phyloP scores from a whole-genome alignment of 2,113 vertebrate genomes.

The Lutjanus erythropterus region DNA sequence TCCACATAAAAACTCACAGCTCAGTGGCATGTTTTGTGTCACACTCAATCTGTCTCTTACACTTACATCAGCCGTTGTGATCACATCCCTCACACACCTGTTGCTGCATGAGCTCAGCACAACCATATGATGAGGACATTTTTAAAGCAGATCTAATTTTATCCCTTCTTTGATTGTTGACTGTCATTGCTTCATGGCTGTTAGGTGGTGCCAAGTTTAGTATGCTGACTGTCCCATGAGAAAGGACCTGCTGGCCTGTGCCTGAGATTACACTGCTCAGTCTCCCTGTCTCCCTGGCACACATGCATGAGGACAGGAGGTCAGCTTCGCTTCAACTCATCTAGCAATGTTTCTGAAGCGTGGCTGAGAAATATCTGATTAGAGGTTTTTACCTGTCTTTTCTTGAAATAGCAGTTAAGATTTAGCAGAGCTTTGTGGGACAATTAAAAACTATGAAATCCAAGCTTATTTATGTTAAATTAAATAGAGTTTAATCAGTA shows the following conservation, averaged over 20 bases:
- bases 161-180: slow-evolving; percentile 74
- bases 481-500: too few relatives aligned
- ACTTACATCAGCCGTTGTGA: slow-evolving; percentile 72
- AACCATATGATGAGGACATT: slow-evolving; percentile 73
- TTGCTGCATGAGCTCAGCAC: slow-evolving; percentile 75
- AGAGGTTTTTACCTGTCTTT: neutral
- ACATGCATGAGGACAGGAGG: slow-evolving; percentile 13
- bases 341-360: neutral
- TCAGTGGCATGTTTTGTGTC: slow-evolving; percentile 37
- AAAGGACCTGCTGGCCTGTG: slow-evolving; percentile 46
- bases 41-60: slow-evolving; percentile 47
- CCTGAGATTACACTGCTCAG: slow-evolving; percentile 8
- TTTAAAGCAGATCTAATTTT: slow-evolving; percentile 77
- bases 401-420: neutral
- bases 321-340: slow-evolving; percentile 10
- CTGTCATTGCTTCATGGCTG: slow-evolving; percentile 52
- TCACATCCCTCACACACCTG: slow-evolving; percentile 72
- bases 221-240: slow-evolving; percentile 53
- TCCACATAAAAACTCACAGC: slow-evolving; percentile 4
- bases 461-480: too few relatives aligned
- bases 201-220: slow-evolving; percentile 68
- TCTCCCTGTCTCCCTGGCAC: slow-evolving; percentile 21
- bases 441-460: too few relatives aligned
- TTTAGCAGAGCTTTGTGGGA: too few relatives aligned
- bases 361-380: neutral